Percentiles rank a stretch among this genome's conserved stretches.
Conservation (phyloP, 2,888 invertebrate genomes). For the Limnephilus auricula region DNA sequence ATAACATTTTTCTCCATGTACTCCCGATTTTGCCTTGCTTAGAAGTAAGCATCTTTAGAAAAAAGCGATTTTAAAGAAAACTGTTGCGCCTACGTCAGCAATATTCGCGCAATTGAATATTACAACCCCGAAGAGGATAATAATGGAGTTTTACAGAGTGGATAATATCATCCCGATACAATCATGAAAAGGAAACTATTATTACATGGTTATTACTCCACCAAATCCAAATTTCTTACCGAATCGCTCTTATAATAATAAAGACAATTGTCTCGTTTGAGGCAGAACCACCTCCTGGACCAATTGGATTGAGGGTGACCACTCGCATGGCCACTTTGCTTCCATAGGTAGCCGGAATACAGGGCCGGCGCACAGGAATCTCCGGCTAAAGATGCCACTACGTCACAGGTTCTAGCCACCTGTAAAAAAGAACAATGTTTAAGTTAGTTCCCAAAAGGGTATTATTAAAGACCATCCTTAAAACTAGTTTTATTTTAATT, state of each 20-base stretch:
- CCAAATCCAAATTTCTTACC: conserved; percentile 76
- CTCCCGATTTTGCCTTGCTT: too few species aligned
- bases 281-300: conserved; percentile 93
- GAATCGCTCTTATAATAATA: conserved; percentile 96
- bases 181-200: not conserved
- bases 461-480: too few species aligned
- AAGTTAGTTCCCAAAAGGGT: too few species aligned
- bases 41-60: too few species aligned
- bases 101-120: not conserved
- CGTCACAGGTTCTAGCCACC: conserved; percentile 92
- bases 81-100: not conserved
- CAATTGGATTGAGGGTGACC: conserved; percentile 79
- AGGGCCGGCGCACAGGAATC: conserved; percentile 81
- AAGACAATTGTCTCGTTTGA: conserved; percentile 94
- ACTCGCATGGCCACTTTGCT: conserved; percentile 80
- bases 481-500: too few species aligned
- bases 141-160: too few species aligned
- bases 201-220: not conserved
- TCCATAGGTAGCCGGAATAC: conserved; percentile 88
- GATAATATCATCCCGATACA: too few species aligned
- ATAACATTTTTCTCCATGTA: too few species aligned
- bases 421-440: conserved; percentile 67
- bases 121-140: too few species aligned
- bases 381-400: conserved; percentile 83
- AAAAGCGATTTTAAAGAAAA: too few species aligned